Base-by-base conservation (phyloP, 2,888 invertebrate genomes). In the Caenorhabditis drosophilae region DNA sequence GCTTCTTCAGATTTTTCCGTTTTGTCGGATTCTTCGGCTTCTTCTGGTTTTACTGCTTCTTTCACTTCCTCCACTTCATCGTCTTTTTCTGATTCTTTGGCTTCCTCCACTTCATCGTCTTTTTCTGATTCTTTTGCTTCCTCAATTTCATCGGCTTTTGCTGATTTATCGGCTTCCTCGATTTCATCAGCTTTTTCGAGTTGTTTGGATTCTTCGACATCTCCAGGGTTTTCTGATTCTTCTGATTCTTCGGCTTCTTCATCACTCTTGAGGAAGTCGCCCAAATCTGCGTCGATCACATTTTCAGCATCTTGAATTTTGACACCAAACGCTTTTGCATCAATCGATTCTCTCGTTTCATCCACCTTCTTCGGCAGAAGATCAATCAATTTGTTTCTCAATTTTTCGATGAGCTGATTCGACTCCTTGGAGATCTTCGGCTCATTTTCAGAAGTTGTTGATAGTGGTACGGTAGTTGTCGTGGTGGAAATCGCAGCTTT, bases 221-320 rank as follows among this genome's bases (percentile, higher is more conserved):
- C n/a, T 31, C 4, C n/a, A 18, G 22, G 20, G 18, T 11, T 22
- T 22, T n/a, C 22, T 20, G 20, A n/a, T 20, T 38, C 38, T 2
- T 9, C 12, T 31, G 31, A 6, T n/a, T n/a, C n/a, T n/a, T n/a
- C n/a, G 6, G 7, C 31, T 6, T 9, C 31, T 9, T 31, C 31
- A 31, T 6, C 44, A 36, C 23, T 57, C 42, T 16, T 53, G 44
- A 22, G 52, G 25, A 49, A 27, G 6, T 44, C 49, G 4, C 40
- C 41, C 40, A 53, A 34, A 2, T 54, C 54, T 0, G 55, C 46
- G 12, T 62, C 62, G n/a, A 62, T 62, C 9, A 56, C 62, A 26
- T 62, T 62, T 45, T 55, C n/a, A n/a, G n/a, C 38, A 26, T 57
- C 59, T 7, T 47, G 50, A 42, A 41, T 64, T 23, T 64, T 64